Percentiles rank a stretch among this genome's conserved stretches.
Conservation (phyloP, 2,113 vertebrate genomes). For the Panurus biarmicus region DNA sequence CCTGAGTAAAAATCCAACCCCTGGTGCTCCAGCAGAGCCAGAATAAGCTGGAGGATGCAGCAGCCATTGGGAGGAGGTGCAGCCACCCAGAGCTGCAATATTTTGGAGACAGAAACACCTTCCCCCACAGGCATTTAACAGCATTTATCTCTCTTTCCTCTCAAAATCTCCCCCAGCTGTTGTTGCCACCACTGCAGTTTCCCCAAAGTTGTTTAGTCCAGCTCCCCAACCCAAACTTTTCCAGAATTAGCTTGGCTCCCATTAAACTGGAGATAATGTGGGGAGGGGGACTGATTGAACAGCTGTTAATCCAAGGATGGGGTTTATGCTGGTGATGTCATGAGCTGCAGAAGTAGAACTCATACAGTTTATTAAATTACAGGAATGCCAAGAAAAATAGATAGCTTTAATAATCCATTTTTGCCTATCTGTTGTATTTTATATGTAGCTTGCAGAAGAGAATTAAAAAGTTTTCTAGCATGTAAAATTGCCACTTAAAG, state of each 20-base stretch:
- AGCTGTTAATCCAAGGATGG: slow-evolving; percentile 65
- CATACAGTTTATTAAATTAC: slow-evolving; percentile 74
- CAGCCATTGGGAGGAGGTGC: neutral
- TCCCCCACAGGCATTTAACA: neutral
- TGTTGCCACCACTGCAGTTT: neutral
- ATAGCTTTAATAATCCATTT: slow-evolving; percentile 76
- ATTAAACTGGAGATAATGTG: slow-evolving; percentile 2
- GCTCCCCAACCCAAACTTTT: neutral
- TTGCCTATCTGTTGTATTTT: slow-evolving; percentile 73
- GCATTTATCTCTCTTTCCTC: neutral
- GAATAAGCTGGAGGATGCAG: neutral
- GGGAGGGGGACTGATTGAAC: slow-evolving; percentile 4
- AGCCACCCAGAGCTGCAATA: rapidly evolving
- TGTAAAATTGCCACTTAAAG: slow-evolving; percentile 65
- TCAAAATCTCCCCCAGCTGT: neutral
- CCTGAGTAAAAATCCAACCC: neutral
- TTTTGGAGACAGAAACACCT: neutral
- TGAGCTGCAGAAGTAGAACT: slow-evolving; percentile 58
- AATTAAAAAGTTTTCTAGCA: slow-evolving; percentile 65
- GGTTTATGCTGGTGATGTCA: slow-evolving; percentile 59
- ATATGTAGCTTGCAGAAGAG: slow-evolving; percentile 52
- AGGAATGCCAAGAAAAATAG: slow-evolving; percentile 71
- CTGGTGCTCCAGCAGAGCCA: neutral
- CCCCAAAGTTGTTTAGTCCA: neutral
- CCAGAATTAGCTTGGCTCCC: neutral